Percentiles rank a stretch among this genome's conserved stretches.
Evolutionary conservation across 2,888 invertebrate genomes (phyloP).

Genomic region (Ophion obscuratus): DNA sequence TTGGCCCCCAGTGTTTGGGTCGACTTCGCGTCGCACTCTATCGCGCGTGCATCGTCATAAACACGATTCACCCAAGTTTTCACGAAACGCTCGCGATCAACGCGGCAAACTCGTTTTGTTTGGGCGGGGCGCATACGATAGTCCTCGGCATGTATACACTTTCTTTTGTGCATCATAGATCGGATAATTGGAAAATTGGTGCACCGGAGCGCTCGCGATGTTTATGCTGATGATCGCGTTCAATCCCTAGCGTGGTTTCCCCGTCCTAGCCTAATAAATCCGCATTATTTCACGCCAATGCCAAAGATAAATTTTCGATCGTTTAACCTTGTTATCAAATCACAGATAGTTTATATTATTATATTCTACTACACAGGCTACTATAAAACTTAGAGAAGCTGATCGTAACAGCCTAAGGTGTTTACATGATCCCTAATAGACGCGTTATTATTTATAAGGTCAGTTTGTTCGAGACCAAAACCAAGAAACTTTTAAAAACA

Average conservation of each 20-base stretch:
- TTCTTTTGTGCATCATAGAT: constrained; percentile 12
- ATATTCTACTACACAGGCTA: too few species aligned
- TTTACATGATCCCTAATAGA: too few species aligned
- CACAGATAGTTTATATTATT: too few species aligned
- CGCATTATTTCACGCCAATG: too few species aligned
- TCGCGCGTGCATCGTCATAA: background rate
- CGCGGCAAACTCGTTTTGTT: constrained; percentile 21
- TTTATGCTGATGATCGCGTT: constrained; percentile 6
- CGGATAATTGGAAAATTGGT: constrained; percentile 8
- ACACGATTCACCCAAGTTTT: background rate
- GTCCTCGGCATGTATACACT: background rate
- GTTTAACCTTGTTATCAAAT: too few species aligned
- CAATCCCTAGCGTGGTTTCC: background rate
- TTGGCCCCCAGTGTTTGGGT: background rate
- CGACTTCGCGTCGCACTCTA: background rate
- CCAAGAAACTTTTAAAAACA: too few species aligned
- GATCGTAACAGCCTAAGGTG: too few species aligned
- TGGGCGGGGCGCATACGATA: constrained; percentile 54
- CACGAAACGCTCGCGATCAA: background rate
- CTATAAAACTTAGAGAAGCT: too few species aligned
- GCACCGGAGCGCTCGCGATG: background rate
- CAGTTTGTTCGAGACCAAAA: too few species aligned
- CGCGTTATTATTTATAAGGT: too few species aligned
- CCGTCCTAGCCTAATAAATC: too few species aligned
- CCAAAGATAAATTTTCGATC: too few species aligned